phyloP scores from a whole-genome alignment of 2,888 invertebrate genomes.

The Ichneumoninae sp. region DNA sequence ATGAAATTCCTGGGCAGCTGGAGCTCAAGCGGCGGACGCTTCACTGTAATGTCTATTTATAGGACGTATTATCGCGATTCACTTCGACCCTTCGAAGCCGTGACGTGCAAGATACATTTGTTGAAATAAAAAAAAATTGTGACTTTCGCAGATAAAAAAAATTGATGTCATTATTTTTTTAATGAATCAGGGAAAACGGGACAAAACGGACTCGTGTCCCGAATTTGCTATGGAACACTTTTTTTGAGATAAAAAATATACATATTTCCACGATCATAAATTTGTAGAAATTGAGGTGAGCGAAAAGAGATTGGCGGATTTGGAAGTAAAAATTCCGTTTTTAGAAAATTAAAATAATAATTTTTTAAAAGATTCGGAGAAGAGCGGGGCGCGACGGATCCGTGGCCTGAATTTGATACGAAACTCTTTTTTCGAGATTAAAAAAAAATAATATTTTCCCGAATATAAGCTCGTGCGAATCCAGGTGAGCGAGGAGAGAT shows the following conservation, averaged over 20 bases:
- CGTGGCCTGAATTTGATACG: background rate
- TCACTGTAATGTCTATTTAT: conserved; percentile 18
- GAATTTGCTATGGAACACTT: background rate
- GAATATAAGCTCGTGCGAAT: background rate
- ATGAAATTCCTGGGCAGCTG: conserved; percentile 55
- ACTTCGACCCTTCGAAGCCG: conserved; percentile 17
- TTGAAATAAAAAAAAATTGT: background rate
- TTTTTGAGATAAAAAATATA: background rate
- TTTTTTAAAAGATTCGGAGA: background rate
- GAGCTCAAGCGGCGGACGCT: conserved; percentile 29
- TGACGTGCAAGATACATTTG: background rate
- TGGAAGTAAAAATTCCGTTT: background rate
- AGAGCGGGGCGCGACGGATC: background rate
- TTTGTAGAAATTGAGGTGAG: background rate
- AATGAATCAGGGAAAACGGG: background rate
- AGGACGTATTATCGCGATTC: conserved; percentile 45
- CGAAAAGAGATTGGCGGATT: background rate
- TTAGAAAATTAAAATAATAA: background rate
- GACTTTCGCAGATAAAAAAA: background rate
- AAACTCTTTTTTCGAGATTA: background rate
- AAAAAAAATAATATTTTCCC: background rate
- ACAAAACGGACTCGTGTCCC: too few relatives aligned
- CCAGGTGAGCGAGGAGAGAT: background rate
- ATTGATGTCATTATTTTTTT: background rate
- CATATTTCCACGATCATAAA: background rate